phyloP scores from a whole-genome alignment of 2,888 invertebrate species.

The Lasioglossum figueresi region DNA sequence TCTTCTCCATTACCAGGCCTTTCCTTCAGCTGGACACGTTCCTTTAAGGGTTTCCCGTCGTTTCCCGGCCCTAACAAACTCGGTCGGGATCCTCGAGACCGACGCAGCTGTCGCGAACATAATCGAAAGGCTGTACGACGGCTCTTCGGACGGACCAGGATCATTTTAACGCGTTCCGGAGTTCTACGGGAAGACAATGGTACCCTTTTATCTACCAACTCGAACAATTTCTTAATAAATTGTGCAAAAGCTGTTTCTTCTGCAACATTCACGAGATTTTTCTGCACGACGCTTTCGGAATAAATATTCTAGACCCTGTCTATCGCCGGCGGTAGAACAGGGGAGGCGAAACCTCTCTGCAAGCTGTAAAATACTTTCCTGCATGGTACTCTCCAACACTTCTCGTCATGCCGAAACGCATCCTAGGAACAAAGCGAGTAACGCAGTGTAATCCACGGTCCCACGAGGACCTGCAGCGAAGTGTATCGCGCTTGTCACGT shows the following conservation, averaged over 20 bases:
- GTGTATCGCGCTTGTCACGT: conserved; percentile 26
- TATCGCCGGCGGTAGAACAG: neutral
- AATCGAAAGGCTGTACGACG: neutral
- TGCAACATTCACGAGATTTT: neutral
- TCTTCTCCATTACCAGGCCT: conserved; percentile 48
- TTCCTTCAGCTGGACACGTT: conserved; percentile 30
- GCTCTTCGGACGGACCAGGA: neutral
- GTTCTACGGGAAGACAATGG: neutral
- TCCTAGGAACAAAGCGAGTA: neutral
- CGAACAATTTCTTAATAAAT: no score
- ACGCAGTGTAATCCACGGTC: neutral
- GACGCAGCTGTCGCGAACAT: neutral
- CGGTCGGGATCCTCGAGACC: neutral
- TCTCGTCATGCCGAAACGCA: neutral
- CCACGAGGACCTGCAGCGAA: neutral
- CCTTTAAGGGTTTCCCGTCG: conserved; percentile 50
- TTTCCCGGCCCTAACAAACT: conserved; percentile 19
- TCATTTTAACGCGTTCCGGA: neutral
- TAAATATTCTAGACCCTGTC: neutral
- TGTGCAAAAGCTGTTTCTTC: neutral
- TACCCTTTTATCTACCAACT: neutral
- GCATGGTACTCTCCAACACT: neutral
- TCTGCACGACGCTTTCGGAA: neutral
- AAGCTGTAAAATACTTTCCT: neutral
- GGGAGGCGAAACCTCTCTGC: no score